A percentile compares a stretch with the other conserved stretches of the same genome.
Conservation (phyloP, 2,113 vertebrate genomes). For the Mixornis gularis region DNA sequence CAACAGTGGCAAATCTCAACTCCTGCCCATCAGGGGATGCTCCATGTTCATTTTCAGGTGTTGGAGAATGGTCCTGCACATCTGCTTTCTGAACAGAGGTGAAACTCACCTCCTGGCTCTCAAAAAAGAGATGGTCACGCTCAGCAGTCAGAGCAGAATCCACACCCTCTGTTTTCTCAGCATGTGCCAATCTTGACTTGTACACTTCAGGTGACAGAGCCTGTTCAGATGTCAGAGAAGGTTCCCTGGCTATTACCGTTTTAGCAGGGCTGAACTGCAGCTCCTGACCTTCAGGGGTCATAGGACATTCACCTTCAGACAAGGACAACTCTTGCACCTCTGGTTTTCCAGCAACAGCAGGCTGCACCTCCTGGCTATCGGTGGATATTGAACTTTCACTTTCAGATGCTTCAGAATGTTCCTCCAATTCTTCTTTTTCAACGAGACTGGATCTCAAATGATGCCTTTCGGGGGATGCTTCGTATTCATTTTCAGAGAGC, state of each 20-base stretch:
- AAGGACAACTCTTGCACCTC: slow-evolving; percentile 66
- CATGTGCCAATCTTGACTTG: slow-evolving; percentile 72
- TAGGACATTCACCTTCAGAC: slow-evolving; percentile 71
- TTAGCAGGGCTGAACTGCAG: slow-evolving; percentile 35
- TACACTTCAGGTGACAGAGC: slow-evolving; percentile 60
- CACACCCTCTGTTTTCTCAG: slow-evolving; percentile 59
- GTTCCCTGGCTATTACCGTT: slow-evolving; percentile 1
- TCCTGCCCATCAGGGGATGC: slow-evolving; percentile 53
- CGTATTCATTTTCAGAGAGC: slow-evolving; percentile 46
- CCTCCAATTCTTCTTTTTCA: slow-evolving; percentile 19
- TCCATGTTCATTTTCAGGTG: slow-evolving; percentile 59
- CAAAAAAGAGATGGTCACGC: background rate
- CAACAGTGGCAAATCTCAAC: background rate
- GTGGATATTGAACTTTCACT: slow-evolving; percentile 70
- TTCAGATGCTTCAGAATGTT: slow-evolving; percentile 68
- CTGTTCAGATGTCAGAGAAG: slow-evolving; percentile 48
- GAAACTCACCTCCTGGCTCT: slow-evolving; percentile 46
- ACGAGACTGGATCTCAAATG: background rate
- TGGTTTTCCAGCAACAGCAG: slow-evolving; percentile 73
- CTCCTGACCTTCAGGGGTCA: slow-evolving; percentile 66
- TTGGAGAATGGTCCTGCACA: slow-evolving; percentile 24
- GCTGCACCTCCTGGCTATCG: slow-evolving; percentile 77
- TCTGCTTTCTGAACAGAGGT: background rate
- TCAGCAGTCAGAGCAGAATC: background rate
- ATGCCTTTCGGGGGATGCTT: background rate